phyloP scores from a whole-genome alignment of 2,113 vertebrate species.

The Phodopus roborovskii region DNA sequence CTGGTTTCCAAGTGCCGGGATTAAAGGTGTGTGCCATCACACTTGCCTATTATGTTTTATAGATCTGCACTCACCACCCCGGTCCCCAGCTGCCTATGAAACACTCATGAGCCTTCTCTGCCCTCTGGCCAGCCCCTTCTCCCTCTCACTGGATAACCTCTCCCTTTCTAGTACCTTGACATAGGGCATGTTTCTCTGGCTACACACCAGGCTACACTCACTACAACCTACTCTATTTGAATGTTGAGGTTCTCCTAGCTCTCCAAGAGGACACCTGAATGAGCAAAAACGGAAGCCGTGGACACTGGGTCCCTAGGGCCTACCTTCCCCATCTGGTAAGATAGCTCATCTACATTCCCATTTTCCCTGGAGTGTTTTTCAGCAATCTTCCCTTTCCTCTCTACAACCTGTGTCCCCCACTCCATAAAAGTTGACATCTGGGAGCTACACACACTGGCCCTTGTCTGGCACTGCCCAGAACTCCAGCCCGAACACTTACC shows the following conservation, averaged over 20 bases:
- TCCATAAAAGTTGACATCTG: background rate
- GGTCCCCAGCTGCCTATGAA: background rate
- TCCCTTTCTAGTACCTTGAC: background rate
- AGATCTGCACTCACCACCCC: background rate
- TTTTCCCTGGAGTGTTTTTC: background rate
- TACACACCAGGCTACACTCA: too few relatives aligned
- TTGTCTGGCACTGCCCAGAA: background rate
- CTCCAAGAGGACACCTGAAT: background rate
- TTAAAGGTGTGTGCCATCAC: rapidly evolving
- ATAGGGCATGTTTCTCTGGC: too few relatives aligned
- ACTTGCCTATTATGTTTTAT: background rate
- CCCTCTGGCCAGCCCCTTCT: background rate
- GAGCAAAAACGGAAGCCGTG: background rate
- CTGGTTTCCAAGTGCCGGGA: background rate
- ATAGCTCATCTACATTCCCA: background rate
- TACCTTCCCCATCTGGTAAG: background rate
- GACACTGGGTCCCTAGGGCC: rapidly evolving
- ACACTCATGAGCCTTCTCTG: background rate
- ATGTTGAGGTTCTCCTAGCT: background rate
- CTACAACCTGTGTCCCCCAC: background rate
- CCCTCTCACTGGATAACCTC: background rate
- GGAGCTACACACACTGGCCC: too few relatives aligned
- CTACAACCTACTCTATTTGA: background rate
- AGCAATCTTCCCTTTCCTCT: background rate
- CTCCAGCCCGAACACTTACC: too few relatives aligned